Evolutionary conservation across 2,797 vertebrate species (phyloP).

Genomic region (Sternotherus odoratus): DNA sequence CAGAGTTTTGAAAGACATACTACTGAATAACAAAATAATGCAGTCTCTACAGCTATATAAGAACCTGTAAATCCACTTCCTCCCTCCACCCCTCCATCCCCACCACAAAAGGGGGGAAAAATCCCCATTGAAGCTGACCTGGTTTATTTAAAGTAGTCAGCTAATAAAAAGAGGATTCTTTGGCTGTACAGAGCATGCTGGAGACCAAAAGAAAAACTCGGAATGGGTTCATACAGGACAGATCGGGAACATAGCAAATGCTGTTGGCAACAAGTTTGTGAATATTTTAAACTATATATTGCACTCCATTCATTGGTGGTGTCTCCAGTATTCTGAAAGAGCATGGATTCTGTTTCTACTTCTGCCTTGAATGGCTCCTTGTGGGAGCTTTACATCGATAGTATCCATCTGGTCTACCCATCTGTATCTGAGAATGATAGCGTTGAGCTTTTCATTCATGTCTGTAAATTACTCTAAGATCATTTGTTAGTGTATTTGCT

Average conservation of each 20-base stretch:
- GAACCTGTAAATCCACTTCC: not conserved
- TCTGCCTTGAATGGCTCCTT: conserved; percentile 19
- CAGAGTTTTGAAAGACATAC: not conserved
- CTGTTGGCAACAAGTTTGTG: not conserved
- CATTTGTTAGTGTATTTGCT: fast-evolving
- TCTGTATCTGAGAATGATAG: not conserved
- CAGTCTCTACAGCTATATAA: not conserved
- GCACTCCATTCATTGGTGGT: not conserved
- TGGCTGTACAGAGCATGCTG: not conserved
- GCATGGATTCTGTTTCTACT: conserved; percentile 8
- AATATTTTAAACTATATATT: not conserved
- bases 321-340: not conserved
- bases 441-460: not conserved
- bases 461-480: not conserved
- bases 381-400: not conserved
- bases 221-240: not conserved
- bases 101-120: fast-evolving
- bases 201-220: not conserved
- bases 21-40: not conserved
- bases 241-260: not conserved
- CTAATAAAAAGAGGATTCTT: not conserved
- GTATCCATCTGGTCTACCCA: not conserved
- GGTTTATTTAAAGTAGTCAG: not conserved
- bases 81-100: not conserved
- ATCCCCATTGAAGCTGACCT: not conserved